Conservation (phyloP, 2,888 invertebrate genomes). For the Hirtodrosophila duncani region DNA sequence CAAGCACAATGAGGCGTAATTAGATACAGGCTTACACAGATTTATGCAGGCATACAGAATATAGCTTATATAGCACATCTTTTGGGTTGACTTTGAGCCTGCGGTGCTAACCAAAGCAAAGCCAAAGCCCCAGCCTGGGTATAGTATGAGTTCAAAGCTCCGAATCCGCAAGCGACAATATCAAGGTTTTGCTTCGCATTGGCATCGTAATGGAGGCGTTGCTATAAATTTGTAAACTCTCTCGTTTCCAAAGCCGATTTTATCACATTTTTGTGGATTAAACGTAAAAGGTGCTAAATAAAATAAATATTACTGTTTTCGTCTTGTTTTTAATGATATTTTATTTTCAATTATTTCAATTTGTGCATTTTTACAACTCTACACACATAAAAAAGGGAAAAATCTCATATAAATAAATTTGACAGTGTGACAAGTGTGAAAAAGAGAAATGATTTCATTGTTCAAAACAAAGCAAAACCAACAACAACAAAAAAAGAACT, state of each 20-base stretch:
- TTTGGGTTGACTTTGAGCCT: no score
- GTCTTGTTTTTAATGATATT: constrained; percentile 25
- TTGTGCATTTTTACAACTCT: constrained; percentile 6
- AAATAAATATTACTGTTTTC: constrained; percentile 34
- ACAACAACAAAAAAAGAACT: no score
- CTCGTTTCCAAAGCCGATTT: neutral
- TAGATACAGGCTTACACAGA: no score
- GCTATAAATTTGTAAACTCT: constrained; percentile 6
- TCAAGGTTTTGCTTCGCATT: no score
- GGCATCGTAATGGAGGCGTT: no score
- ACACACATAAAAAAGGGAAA: constrained; percentile 32
- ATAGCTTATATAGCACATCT: no score
- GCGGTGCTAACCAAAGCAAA: constrained; percentile 4
- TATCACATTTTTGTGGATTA: constrained; percentile 16
- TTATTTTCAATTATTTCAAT: constrained; percentile 20
- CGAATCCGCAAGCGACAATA: no score
- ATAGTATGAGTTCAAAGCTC: constrained; percentile 31
- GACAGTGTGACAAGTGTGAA: constrained; percentile 41
- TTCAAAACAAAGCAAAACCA: no score
- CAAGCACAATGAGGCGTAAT: constrained; percentile 41
- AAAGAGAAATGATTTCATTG: constrained; percentile 31
- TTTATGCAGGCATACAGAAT: no score
- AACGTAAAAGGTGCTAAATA: constrained; percentile 56
- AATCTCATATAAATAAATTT: constrained; percentile 49
- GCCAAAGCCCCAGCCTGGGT: no score